phyloP scores from a whole-genome alignment of 2,113 vertebrate species.

The Gasterosteus nipponicus region DNA sequence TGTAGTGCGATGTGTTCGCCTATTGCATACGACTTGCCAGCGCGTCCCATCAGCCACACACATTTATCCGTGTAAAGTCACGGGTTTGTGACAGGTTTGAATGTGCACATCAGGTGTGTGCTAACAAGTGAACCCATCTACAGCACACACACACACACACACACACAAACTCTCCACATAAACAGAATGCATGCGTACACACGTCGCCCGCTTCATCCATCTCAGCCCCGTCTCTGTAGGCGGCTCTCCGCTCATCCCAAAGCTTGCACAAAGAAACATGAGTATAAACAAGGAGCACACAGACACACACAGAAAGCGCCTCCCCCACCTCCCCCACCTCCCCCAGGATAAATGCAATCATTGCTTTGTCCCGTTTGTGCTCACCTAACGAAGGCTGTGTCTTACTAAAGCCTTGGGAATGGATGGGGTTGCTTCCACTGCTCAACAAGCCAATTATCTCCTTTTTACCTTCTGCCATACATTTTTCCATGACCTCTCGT shows the following conservation, averaged over 20 bases:
- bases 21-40: no score
- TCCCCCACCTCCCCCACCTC: conserved; percentile 2
- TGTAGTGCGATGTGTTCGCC: neutral
- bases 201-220: conserved; percentile 54
- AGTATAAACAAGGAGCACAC: conserved; percentile 56
- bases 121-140: conserved; percentile 1
- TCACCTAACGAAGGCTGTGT: conserved; percentile 69
- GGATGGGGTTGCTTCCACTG: conserved; percentile 47
- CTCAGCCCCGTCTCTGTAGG: conserved; percentile 46
- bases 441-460: conserved; percentile 65
- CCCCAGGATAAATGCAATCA: conserved; percentile 55
- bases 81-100: neutral
- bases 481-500: conserved; percentile 63
- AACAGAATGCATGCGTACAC: conserved; percentile 34
- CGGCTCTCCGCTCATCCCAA: conserved; percentile 32
- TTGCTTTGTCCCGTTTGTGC: conserved; percentile 45
- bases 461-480: conserved; percentile 46
- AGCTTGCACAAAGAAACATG: conserved; percentile 45
- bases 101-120: conserved; percentile 5
- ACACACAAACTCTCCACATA: conserved; percentile 29
- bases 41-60: neutral
- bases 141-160: neutral
- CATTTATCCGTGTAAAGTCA: neutral
- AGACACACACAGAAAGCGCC: no score
- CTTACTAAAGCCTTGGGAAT: conserved; percentile 68